These are phyloP conservation scores for Schlechtendalia chinensis DNA, from an alignment of 1,140 invertebrate species.

Conservation along the genomic window DNA sequence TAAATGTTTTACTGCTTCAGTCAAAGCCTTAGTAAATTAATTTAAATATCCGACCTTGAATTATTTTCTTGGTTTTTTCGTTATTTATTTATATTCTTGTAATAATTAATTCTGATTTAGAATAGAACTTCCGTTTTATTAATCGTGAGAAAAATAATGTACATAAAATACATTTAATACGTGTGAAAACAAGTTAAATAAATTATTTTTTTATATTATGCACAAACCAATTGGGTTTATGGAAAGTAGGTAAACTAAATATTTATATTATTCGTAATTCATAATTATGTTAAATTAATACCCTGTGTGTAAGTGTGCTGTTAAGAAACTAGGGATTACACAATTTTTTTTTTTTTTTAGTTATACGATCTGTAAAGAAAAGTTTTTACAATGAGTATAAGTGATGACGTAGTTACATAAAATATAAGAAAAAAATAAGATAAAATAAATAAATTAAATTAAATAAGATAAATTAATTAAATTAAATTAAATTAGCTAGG, in stretches of 20 bases:
- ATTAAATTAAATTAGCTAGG: too few species aligned
- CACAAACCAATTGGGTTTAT: neutral
- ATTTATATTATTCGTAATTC: neutral
- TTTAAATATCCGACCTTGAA: neutral
- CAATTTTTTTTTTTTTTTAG: too few species aligned
- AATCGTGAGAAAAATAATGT: neutral
- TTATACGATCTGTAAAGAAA: neutral
- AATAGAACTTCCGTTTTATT: constrained; percentile 29
- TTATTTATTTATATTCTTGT: neutral
- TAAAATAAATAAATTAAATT: neutral
- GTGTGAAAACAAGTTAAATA: neutral
- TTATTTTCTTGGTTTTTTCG: neutral
- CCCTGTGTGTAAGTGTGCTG: neutral
- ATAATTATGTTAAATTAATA: neutral
- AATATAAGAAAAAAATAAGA: too few species aligned
- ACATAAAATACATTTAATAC: neutral
- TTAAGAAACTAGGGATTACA: too few species aligned
- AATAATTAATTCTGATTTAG: constrained; percentile 10
- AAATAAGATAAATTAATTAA: neutral
- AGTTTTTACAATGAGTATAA: too few species aligned
- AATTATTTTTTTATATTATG: neutral
- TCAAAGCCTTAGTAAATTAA: too few species aligned
- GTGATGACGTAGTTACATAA: neutral
- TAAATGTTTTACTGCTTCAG: too few species aligned
- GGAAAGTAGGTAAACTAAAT: neutral